Evolutionary conservation across 2,797 vertebrate genomes (phyloP).

Genomic region (Gambelia wislizenii): DNA sequence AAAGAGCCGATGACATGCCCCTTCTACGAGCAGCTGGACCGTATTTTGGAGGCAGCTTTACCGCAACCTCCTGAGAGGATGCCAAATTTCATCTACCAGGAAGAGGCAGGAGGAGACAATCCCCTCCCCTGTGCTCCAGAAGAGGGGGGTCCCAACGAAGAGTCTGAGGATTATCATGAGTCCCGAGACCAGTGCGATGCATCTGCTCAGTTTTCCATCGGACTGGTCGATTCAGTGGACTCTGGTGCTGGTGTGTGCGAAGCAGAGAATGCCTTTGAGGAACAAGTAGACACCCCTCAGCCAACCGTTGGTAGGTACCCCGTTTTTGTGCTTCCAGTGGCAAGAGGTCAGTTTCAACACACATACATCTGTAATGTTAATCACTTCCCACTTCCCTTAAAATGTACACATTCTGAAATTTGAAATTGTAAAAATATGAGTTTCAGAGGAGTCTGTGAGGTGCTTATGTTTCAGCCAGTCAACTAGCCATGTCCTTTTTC

Average conservation of each 20-base stretch:
- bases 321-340: too few relatives aligned
- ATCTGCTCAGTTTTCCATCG: neutral
- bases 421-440: too few relatives aligned
- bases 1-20: neutral
- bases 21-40: conserved; percentile 14
- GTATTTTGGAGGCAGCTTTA: neutral
- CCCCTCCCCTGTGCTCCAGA: neutral
- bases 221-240: neutral
- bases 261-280: neutral
- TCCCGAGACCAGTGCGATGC: neutral
- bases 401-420: too few relatives aligned
- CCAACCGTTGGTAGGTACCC: neutral
- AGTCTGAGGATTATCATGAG: neutral
- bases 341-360: too few relatives aligned
- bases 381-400: too few relatives aligned
- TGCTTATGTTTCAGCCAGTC: neutral
- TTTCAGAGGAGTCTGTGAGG: too few relatives aligned
- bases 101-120: neutral
- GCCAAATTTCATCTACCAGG: neutral
- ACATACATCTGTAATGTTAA: too few relatives aligned
- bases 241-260: neutral
- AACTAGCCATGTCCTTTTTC: too few relatives aligned
- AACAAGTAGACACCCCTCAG: neutral
- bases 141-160: neutral
- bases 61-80: neutral